Conservation (phyloP, 35 echinoderm and acorn worm species). For the Anneissia japonica region DNA sequence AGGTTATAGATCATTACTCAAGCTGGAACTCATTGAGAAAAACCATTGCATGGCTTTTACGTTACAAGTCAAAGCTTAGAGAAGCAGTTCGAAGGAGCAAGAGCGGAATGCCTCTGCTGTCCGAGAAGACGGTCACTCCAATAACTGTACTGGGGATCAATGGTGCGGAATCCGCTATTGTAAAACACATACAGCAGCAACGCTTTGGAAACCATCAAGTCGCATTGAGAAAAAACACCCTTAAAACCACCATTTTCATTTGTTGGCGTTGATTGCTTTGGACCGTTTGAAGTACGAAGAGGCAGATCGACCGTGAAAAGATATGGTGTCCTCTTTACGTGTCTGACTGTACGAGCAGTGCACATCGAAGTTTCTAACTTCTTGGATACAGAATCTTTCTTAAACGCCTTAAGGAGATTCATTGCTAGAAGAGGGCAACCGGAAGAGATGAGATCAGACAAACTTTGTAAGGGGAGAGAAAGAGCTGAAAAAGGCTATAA, state of each 20-base stretch:
- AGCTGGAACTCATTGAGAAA: background rate
- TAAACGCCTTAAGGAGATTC: slow-evolving; percentile 4
- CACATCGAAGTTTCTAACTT: background rate
- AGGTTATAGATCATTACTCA: background rate
- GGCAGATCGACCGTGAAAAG: background rate
- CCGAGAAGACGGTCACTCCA: background rate
- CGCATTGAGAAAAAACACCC: background rate
- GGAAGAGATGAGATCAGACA: background rate
- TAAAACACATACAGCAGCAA: slow-evolving; percentile 34
- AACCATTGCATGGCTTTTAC: background rate
- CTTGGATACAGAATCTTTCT: background rate
- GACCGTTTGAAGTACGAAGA: background rate
- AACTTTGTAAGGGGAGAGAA: slow-evolving; percentile 41
- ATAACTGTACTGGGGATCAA: slow-evolving; percentile 19
- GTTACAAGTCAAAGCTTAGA: background rate
- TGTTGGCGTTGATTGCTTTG: background rate
- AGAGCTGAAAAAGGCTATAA: slow-evolving; percentile 14
- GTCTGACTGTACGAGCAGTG: slow-evolving; percentile 1
- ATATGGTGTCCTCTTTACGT: slow-evolving; percentile 4
- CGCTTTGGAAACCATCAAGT: slow-evolving; percentile 6
- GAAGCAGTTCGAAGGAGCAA: background rate
- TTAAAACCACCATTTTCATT: background rate
- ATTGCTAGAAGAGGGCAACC: background rate
- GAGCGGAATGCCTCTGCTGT: background rate
- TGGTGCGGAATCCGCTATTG: slow-evolving; percentile 13